Evolutionary conservation across 2,113 vertebrate species (phyloP).

Genomic region (Promerops cafer): DNA sequence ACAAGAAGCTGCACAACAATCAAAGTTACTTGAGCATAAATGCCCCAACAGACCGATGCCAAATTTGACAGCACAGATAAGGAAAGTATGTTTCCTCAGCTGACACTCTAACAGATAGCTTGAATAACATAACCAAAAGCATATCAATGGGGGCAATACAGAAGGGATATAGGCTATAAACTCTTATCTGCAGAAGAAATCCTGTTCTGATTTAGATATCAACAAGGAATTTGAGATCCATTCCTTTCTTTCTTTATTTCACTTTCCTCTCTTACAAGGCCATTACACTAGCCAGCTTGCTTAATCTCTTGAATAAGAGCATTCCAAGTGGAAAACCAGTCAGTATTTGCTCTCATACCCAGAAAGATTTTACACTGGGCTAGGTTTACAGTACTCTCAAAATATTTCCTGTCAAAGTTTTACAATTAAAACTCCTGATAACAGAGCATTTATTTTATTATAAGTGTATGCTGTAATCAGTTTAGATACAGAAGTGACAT

Average conservation of each 20-base stretch:
- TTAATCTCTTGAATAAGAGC: neutral
- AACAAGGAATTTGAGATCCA: neutral
- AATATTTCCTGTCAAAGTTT: neutral
- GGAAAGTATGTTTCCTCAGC: neutral
- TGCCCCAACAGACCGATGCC: neutral
- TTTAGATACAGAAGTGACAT: neutral
- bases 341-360: neutral
- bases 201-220: neutral
- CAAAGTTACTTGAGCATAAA: neutral
- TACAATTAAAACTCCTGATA: neutral
- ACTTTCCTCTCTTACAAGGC: neutral
- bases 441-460: neutral
- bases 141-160: neutral
- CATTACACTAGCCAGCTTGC: neutral
- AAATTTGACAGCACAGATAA: neutral
- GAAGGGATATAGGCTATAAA: neutral
- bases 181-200: neutral
- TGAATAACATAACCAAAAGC: neutral
- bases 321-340: neutral
- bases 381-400: neutral
- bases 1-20: neutral
- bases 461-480: neutral
- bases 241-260: neutral
- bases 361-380: neutral
- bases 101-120: neutral